These are phyloP conservation scores for Sinosuthora webbiana DNA, from an alignment of 2,113 vertebrate genomes.

Conservation along the genomic window DNA sequence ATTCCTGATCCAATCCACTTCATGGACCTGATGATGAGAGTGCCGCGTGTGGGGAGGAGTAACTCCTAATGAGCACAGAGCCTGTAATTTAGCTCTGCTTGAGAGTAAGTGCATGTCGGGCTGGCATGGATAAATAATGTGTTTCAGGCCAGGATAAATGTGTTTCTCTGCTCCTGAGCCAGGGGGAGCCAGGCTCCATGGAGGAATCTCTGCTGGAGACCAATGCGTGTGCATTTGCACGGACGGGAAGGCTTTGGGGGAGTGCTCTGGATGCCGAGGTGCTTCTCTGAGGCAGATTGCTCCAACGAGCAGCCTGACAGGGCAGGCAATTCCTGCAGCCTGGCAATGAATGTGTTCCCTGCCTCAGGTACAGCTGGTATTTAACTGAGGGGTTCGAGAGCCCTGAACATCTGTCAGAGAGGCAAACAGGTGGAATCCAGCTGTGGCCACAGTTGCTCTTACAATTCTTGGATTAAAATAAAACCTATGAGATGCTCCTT, in stretches of 20 bases:
- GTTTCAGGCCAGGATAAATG: neutral
- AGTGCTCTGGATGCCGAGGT: neutral
- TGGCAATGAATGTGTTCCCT: neutral
- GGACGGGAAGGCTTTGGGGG: fast-evolving
- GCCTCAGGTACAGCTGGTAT: neutral
- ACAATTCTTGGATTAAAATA: neutral
- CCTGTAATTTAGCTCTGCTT: neutral
- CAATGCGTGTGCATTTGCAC: neutral
- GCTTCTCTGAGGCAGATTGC: neutral
- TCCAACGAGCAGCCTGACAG: neutral
- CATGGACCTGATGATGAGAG: neutral
- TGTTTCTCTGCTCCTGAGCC: neutral
- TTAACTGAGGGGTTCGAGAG: neutral
- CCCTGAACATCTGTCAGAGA: constrained; percentile 27
- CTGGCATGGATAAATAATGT: neutral
- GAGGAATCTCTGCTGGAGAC: neutral
- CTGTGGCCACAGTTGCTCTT: neutral
- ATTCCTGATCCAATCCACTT: neutral
- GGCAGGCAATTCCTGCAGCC: neutral
- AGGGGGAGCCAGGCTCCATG: neutral
- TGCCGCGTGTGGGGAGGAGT: neutral
- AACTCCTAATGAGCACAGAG: neutral
- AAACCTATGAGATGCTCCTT: neutral
- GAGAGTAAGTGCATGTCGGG: neutral
- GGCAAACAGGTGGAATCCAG: constrained; percentile 25